Percentiles rank a stretch among this genome's conserved stretches.
These are phyloP conservation scores for Odobenus rosmarus DNA, from an alignment of 2,113 vertebrate species.

Conservation along the genomic window DNA sequence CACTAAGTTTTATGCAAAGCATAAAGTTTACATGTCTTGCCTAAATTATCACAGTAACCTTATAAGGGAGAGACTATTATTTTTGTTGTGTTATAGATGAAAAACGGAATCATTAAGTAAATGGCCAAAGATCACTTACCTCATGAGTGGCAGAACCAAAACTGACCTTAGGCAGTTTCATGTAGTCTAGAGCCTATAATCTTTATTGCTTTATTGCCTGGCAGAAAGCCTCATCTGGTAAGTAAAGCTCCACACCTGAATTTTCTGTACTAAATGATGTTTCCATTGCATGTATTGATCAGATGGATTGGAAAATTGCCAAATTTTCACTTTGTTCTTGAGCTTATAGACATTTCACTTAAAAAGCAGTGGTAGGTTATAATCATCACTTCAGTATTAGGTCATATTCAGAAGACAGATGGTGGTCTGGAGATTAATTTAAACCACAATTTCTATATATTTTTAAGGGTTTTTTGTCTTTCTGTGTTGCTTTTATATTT, in stretches of 20 bases:
- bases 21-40: background rate
- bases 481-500: background rate
- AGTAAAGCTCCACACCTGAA: background rate
- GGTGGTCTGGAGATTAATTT: background rate
- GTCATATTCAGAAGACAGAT: background rate
- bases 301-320: background rate
- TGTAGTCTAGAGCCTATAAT: no score
- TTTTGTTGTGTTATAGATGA: background rate
- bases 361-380: background rate
- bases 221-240: background rate
- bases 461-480: background rate
- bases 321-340: background rate
- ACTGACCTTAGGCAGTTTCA: background rate
- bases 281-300: constrained; percentile 11
- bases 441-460: background rate
- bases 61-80: background rate
- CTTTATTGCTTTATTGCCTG: background rate
- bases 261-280: background rate
- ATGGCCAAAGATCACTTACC: background rate
- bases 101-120: constrained; percentile 13
- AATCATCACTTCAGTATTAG: background rate
- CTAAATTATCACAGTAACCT: background rate
- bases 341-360: background rate
- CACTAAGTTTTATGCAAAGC: background rate
- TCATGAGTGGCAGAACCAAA: background rate